These are phyloP conservation scores for Propsilocerus akamusi DNA, from an alignment of 1,140 invertebrate species.

Conservation along the genomic window DNA sequence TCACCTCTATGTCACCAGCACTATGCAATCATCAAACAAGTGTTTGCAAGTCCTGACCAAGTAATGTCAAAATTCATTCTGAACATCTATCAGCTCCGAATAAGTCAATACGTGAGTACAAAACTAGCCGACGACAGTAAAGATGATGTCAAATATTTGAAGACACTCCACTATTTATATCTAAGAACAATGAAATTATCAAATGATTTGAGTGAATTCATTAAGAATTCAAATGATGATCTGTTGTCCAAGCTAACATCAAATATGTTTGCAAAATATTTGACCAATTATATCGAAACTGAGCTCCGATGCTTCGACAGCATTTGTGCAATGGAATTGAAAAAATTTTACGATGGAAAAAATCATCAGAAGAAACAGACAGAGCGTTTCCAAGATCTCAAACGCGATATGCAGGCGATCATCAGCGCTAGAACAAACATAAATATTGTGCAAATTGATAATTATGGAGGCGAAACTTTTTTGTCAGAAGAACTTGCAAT, in stretches of 20 bases:
- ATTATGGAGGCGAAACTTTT: constrained; percentile 94
- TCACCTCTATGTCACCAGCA: constrained; percentile 80
- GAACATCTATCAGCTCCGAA: constrained; percentile 86
- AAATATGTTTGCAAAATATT: constrained; percentile 65
- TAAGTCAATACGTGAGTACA: constrained; percentile 70
- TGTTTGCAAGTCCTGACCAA: constrained; percentile 92
- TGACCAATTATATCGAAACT: constrained; percentile 48
- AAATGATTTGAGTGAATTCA: constrained; percentile 46
- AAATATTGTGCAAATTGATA: constrained; percentile 83
- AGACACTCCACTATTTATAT: constrained; percentile 76
- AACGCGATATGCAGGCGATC: constrained; percentile 82
- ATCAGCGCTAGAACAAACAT: constrained; percentile 81
- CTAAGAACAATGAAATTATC: constrained; percentile 62
- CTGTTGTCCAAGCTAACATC: constrained; percentile 64
- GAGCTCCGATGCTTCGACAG: constrained; percentile 63
- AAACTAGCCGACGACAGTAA: constrained; percentile 52
- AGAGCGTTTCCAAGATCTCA: constrained; percentile 69
- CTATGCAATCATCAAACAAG: constrained; percentile 72
- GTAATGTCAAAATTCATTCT: constrained; percentile 97
- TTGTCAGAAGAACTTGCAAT: constrained; percentile 93
- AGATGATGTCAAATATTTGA: constrained; percentile 75
- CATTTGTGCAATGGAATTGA: constrained; percentile 50
- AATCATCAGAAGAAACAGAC: constrained; percentile 86
- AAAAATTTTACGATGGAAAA: constrained; percentile 82
- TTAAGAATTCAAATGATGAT: constrained; percentile 62